These are phyloP conservation scores for Gallinago media DNA, from an alignment of 2,113 vertebrate species.

Conservation along the genomic window DNA sequence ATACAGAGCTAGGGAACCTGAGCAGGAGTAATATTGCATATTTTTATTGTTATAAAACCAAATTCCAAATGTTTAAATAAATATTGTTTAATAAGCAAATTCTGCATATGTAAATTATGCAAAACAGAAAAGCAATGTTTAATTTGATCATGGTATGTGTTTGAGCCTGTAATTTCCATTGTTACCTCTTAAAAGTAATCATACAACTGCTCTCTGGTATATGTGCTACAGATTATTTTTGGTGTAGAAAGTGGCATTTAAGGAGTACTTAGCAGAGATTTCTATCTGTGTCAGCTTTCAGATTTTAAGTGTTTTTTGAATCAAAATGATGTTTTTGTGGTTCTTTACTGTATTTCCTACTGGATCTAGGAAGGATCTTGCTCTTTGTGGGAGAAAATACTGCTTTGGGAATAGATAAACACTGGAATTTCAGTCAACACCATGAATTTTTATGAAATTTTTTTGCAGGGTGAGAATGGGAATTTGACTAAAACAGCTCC, in stretches of 20 bases:
- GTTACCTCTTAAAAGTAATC: background rate
- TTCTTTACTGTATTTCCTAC: background rate
- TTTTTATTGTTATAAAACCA: background rate
- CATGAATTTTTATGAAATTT: background rate
- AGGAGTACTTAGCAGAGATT: background rate
- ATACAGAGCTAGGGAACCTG: background rate
- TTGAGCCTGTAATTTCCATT: background rate
- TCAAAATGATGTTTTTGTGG: background rate
- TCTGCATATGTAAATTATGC: background rate
- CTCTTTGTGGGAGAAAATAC: background rate
- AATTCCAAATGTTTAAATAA: background rate
- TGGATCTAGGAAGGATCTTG: background rate
- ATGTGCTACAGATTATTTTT: background rate
- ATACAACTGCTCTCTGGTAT: background rate
- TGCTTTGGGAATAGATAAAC: background rate
- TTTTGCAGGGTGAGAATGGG: background rate
- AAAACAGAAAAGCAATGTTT: background rate
- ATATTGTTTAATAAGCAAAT: background rate
- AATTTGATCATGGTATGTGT: background rate
- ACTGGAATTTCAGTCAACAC: background rate
- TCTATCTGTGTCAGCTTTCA: background rate
- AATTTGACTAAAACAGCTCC: background rate
- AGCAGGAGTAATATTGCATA: background rate
- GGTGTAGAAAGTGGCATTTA: background rate
- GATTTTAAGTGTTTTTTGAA: background rate